Evolutionary conservation across 1,140 invertebrate species (phyloP), one percentile per base, ranked within the genome.

Genomic region (Drosophila nannoptera): DNA sequence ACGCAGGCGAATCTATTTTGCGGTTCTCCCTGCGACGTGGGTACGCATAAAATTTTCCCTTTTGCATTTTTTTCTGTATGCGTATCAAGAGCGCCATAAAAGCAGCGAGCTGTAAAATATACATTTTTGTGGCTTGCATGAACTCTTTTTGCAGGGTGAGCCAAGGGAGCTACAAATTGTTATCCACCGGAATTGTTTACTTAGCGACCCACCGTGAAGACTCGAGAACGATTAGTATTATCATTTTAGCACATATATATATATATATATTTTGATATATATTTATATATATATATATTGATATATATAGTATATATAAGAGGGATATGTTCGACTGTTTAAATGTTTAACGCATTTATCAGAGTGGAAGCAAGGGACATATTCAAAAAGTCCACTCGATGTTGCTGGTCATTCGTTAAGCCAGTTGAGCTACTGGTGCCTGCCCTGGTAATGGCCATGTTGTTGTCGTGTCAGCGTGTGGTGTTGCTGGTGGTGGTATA

Each of bases 1-100:
- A 9, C 33, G 40, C 12, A 42, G 40, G 42, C 69, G 53, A 42
- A n/a, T 40, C 61, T 53, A 65, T 76, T 58, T 56, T 78, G 75
- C 54, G 76, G 62, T 78, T 78, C 56, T 78, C 67, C 60, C 67
- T 48, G 76, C 66, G 72, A 75, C 76, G 76, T 78, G 76, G 75
- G 78, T 78, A 78, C 76, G 76, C 76, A 78, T 78, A 78, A 78
- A 78, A 61, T 67, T 68, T 60, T 78, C 46, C 71, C 71, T 49
- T 61, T 70, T 67, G 46, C 54, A 49, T 35, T 52, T 52, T 52
- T 52, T 35, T n/a, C 33, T 35, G 48, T 11, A 11, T 56, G 45
- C 43, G 31, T 52, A 14, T 42, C 42, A 61, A 46, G 35, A 43
- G 54, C 58, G 66, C 36, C 49, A 62, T 61, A 58, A 69, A 69